phyloP scores from a whole-genome alignment of 2,113 vertebrate genomes.

The Suricata suricatta region DNA sequence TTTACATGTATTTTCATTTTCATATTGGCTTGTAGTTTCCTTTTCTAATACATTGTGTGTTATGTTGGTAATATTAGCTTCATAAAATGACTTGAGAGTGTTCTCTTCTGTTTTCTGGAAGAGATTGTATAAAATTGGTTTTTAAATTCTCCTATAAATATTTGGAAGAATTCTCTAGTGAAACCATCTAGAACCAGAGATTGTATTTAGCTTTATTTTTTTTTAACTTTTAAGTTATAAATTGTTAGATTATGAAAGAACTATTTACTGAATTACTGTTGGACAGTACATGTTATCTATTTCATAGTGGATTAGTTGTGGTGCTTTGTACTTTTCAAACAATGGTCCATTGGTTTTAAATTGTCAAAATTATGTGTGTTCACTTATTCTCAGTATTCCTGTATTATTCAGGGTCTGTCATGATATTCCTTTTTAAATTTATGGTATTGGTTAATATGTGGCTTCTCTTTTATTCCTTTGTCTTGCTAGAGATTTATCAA shows the following conservation, averaged over 20 bases:
- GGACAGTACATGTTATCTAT: neutral
- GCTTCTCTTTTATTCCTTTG: neutral
- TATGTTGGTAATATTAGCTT: neutral
- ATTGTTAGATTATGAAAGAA: neutral
- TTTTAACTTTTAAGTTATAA: neutral
- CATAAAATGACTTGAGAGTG: neutral
- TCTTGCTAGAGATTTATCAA: constrained; percentile 12
- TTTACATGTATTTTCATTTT: constrained; percentile 20
- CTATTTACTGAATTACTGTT: constrained; percentile 33
- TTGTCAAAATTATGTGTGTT: neutral
- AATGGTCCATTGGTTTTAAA: neutral
- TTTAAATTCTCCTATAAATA: neutral
- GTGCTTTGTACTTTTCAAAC: neutral
- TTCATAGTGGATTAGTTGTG: neutral
- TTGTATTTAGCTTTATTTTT: neutral
- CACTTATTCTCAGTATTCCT: neutral
- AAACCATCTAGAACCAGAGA: neutral
- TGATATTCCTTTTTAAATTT: neutral
- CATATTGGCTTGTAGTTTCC: neutral
- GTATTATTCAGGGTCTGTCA: neutral
- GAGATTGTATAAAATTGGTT: neutral
- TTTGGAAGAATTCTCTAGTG: constrained; percentile 22
- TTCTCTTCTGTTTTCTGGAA: neutral
- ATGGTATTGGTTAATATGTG: neutral
- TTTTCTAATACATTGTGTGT: neutral